Conservation (phyloP, 53 echinoderm and acorn worm species). For the Echinometra lucunter region DNA sequence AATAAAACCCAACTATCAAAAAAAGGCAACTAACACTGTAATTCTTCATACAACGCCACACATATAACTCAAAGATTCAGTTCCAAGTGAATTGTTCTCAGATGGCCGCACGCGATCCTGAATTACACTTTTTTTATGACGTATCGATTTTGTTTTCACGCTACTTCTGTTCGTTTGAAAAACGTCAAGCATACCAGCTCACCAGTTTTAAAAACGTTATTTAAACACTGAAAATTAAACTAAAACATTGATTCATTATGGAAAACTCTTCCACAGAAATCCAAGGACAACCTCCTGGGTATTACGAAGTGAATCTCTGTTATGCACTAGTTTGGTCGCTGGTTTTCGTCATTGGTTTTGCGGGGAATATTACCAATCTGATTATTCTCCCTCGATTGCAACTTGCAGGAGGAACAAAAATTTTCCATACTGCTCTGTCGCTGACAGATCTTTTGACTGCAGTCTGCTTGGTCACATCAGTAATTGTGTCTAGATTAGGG, state of each 20-base stretch:
- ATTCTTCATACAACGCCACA: neutral
- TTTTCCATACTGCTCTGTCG: neutral
- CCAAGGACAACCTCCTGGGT: neutral
- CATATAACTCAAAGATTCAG: neutral
- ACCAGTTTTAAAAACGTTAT: neutral
- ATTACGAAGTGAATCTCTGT: neutral
- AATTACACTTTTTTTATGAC: neutral
- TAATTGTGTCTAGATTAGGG: neutral
- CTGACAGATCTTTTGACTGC: neutral
- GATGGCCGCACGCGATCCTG: neutral
- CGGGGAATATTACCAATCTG: neutral
- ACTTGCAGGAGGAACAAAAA: neutral
- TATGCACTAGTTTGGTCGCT: neutral
- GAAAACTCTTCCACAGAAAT: neutral
- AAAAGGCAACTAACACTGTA: neutral
- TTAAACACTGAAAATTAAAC: neutral
- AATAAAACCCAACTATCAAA: too few species aligned
- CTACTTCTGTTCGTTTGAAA: neutral
- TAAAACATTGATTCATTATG: neutral
- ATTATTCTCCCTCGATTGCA: neutral
- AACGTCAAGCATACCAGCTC: neutral
- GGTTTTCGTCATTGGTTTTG: neutral
- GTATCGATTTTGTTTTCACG: neutral
- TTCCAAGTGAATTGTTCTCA: neutral
- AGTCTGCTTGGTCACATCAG: neutral